Evolutionary conservation across 1,140 invertebrate genomes (phyloP).

Genomic region (Drosophila pseudoobscura): DNA sequence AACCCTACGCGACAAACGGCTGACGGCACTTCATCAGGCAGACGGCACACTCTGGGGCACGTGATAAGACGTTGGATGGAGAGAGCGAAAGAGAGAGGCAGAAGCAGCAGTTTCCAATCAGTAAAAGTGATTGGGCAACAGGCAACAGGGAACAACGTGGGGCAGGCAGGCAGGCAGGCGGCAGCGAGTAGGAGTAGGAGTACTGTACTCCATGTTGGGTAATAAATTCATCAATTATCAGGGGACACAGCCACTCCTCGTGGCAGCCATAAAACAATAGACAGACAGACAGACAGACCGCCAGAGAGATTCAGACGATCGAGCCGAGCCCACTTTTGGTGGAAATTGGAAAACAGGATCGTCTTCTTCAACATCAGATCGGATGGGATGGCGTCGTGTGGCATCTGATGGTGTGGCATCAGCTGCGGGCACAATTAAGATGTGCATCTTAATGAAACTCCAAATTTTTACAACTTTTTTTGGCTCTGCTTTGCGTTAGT

Average conservation of each 20-base stretch:
- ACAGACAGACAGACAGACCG: neutral
- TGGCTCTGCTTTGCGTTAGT: neutral
- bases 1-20: neutral
- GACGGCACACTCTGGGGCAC: constrained; percentile 9
- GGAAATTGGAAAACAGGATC: constrained; percentile 23
- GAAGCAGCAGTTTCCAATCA: constrained; percentile 8
- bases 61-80: constrained; percentile 12
- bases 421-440: constrained; percentile 34
- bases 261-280: constrained; percentile 27
- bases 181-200: no score
- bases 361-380: constrained; percentile 12
- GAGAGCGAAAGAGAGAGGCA: no score
- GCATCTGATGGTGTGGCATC: neutral
- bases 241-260: constrained; percentile 31
- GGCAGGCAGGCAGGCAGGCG: no score
- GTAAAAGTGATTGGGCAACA: constrained; percentile 24
- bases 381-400: no score
- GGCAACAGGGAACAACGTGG: no score
- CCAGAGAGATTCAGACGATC: no score
- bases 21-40: neutral
- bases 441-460: constrained; percentile 34
- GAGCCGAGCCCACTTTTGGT: constrained; percentile 9
- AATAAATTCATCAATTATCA: constrained; percentile 46
- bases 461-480: constrained; percentile 9
- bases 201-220: constrained; percentile 4